Evolutionary conservation across 2,797 vertebrate species (phyloP).

Genomic region (Dendrocincla tyrannina): DNA sequence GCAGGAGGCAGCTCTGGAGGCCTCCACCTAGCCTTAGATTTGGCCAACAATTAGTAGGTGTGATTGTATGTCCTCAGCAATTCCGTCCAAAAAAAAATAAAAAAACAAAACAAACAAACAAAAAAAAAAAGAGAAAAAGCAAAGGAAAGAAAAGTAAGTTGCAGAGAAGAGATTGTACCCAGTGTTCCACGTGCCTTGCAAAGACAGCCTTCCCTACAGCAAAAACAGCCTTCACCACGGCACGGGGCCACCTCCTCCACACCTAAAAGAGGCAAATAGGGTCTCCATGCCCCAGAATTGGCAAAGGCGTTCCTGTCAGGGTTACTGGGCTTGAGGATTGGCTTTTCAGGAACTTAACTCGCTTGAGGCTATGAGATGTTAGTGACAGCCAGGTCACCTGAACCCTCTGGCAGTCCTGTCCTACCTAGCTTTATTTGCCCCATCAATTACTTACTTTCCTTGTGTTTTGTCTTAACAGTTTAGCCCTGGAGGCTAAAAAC

Average conservation of each 20-base stretch:
- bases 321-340: neutral
- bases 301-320: neutral
- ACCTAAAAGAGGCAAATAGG: neutral
- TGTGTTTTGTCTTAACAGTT: neutral
- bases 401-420: neutral
- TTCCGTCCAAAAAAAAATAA: neutral
- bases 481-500: neutral
- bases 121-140: neutral
- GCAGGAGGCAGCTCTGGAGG: neutral
- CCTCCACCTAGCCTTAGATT: neutral
- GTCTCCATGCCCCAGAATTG: neutral
- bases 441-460: neutral
- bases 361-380: neutral
- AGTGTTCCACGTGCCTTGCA: neutral
- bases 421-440: neutral
- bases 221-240: neutral
- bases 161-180: neutral
- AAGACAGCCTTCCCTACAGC: neutral
- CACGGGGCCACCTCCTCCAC: rapidly evolving
- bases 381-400: neutral
- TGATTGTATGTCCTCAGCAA: neutral
- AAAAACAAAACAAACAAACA: too few relatives aligned
- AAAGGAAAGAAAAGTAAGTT: neutral
- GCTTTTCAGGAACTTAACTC: neutral
- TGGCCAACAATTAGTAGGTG: neutral